Conservation (phyloP, 2,888 invertebrate species). For the Andrena hattorfiana region DNA sequence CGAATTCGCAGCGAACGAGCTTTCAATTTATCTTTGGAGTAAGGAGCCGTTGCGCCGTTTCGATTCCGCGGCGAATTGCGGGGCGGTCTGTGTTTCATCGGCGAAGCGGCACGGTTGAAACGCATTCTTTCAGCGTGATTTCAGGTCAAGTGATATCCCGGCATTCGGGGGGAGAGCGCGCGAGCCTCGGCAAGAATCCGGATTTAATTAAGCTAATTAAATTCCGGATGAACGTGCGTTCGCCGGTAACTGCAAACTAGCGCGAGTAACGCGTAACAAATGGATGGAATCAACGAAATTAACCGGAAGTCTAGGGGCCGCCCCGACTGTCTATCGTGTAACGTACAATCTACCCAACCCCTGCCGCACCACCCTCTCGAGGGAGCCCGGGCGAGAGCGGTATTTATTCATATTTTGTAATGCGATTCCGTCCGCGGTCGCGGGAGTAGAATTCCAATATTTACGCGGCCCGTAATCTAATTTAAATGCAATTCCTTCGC, state of each 20-base stretch:
- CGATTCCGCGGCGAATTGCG: background rate
- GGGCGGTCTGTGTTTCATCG: background rate
- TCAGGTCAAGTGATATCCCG: conserved; percentile 32
- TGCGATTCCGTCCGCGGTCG: background rate
- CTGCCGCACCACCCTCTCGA: background rate
- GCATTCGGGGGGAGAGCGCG: background rate
- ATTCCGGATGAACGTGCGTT: conserved; percentile 57
- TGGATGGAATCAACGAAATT: conserved; percentile 40
- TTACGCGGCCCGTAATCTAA: conserved; percentile 46
- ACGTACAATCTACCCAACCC: background rate
- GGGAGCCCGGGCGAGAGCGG: background rate
- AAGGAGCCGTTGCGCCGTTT: background rate
- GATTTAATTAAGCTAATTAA: conserved; percentile 73
- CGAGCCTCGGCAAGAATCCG: conserved; percentile 39
- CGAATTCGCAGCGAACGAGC: background rate
- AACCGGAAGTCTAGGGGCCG: conserved; percentile 25
- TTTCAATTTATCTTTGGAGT: too few species aligned
- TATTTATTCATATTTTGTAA: conserved; percentile 51
- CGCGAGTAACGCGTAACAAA: conserved; percentile 45
- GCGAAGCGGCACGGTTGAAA: background rate
- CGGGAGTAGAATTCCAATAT: conserved; percentile 38
- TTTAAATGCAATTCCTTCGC: conserved; percentile 50
- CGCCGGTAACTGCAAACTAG: conserved; percentile 1
- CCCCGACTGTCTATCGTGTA: background rate
- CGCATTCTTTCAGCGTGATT: conserved; percentile 44